Conservation (phyloP, 2,888 invertebrate genomes). For the Baccha elongata region DNA sequence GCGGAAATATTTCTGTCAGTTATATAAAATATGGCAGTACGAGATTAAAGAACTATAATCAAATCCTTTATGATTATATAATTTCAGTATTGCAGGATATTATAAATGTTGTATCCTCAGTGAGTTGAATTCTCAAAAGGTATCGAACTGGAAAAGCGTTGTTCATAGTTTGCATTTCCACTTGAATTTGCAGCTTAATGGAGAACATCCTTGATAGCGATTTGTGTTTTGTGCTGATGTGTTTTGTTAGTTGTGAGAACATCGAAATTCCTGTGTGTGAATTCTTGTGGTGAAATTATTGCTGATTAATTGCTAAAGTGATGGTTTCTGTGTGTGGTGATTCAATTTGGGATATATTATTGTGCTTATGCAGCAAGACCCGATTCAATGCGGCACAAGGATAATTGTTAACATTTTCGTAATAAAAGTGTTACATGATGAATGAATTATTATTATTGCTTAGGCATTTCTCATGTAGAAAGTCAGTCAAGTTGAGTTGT, state of each 20-base stretch:
- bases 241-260: not conserved
- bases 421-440: not conserved
- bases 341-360: conserved; percentile 19
- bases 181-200: conserved; percentile 38
- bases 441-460: conserved; percentile 6
- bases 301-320: conserved; percentile 56
- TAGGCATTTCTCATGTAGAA: not conserved
- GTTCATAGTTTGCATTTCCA: conserved; percentile 37
- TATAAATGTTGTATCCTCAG: not conserved
- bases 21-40: conserved; percentile 11
- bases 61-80: conserved; percentile 10
- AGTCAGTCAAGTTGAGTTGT: not conserved
- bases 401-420: conserved; percentile 23
- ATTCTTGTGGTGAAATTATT: conserved; percentile 36
- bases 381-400: not conserved
- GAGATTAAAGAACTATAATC: conserved; percentile 17
- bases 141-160: conserved; percentile 45
- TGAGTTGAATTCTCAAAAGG: conserved; percentile 15
- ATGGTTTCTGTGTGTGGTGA: conserved; percentile 17
- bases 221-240: conserved; percentile 17
- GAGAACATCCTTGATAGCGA: conserved; percentile 39
- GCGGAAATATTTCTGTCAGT: conserved; percentile 19
- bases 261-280: conserved; percentile 17
- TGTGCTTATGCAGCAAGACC: conserved; percentile 36
- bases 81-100: not conserved